Base-by-base conservation (phyloP, 2,888 invertebrate genomes). In the Drosophila vallismaia region DNA sequence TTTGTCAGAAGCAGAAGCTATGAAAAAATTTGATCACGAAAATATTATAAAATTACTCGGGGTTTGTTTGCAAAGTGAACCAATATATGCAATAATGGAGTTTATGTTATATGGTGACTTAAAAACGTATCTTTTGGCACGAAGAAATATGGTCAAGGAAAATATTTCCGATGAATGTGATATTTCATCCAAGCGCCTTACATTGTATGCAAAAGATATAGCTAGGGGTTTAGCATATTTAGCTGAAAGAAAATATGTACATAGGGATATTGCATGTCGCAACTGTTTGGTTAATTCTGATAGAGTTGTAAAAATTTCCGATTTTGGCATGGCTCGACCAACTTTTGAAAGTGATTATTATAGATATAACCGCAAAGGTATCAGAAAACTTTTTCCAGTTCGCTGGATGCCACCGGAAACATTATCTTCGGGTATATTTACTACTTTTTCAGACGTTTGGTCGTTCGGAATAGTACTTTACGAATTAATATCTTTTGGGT, bases 341-440 rank as follows among this genome's bases (percentile, higher is more conserved):
- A n/a, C n/a, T 90, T 96, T 95, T 90, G 97, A 97, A 84, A 95
- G 95, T 75, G 97, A 97, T 90, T 97, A 97, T 91, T 98, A 98
- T 92, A 94, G 95, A 75, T 97, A 97, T 90, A 96, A 95, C 88
- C 94, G 97, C 72, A 96, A 96, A 92, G 96, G 96, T 89, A 95
- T 96, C 95, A 68, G 84, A 3, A 79, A 79, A 44, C 72, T 79
- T 0, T 92, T 97, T 76, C 97, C 97, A 0, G 97, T 97, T 7
- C 93, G 97, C 70, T 98, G 98, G 97, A 97, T 98, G 97, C 95
- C 97, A 0, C 97, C 97, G 0, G 98, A 98, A 92, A 95, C 96
- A 77, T 92, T 98, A 12, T 94, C 94, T 3, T 93, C 95, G 26
- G 97, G 97, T 9, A 93, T 96, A 57, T 98, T 97, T 91, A 96